Evolutionary conservation across 2,888 invertebrate genomes (phyloP), one percentile per base, ranked within the genome.

Genomic region (Cerceris ruficornis): DNA sequence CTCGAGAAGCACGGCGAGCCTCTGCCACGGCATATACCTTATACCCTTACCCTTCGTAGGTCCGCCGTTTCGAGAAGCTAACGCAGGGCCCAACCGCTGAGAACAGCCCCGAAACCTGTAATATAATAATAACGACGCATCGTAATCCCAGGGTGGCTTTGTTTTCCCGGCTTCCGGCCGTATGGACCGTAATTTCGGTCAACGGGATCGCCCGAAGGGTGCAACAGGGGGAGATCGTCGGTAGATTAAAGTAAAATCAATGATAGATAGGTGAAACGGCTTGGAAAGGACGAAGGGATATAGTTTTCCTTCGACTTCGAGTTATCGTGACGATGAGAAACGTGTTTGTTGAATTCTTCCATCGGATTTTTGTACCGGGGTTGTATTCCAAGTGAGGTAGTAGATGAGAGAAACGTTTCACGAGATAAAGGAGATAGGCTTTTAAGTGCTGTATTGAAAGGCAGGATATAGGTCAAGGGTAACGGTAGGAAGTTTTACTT

Each of bases 61-160:
- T 28, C 28, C 28, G 28, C 71, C 79, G 80, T 86, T 88, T 85
- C 85, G 83, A 83, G 82, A 84, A 82, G 79, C 84, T 81, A 82
- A 84, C 81, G 80, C 77, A 79, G 57, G 46, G 68, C 42, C 69
- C 59, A 69, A 64, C 52, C 46, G 58, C 42, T 57, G 41, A 15
- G 74, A 28, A 68, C 75, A 67, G 41, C 68, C 69, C 13, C 58
- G 52, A 59, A 55, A 70, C 55, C 49, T 64, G 72, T 76, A 75
- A 77, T 77, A 76, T 84, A 78, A 84, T 80, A 85, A 85, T 80
- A 83, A 85, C 77, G 60, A 62, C 66, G 64, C 55, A 28, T 70
- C 68, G 68, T 81, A 81, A 86, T 73, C 72, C 77, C 39, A 14
- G 42, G 64, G 39, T 46, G 72, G 67, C 83, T 84, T 77, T 76